A percentile compares a stretch with the other conserved stretches of the same genome.
phyloP scores from a whole-genome alignment of 1,140 invertebrate species.

The Thalassaphorura encarpata region DNA sequence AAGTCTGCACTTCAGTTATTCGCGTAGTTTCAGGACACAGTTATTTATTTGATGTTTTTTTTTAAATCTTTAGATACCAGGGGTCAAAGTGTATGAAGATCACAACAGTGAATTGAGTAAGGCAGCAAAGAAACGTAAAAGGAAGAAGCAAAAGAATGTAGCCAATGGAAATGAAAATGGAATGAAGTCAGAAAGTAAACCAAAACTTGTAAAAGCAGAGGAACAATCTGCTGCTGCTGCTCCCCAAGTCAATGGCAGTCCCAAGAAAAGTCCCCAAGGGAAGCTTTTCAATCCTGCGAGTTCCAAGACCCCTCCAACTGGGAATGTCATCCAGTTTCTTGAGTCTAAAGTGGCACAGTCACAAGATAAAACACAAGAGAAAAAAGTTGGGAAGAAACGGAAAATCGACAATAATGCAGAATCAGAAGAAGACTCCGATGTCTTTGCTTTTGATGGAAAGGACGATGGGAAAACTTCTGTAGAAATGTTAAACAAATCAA shows the following conservation, averaged over 20 bases:
- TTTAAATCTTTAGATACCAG: slow-evolving; percentile 20
- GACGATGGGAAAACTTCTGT: not conserved
- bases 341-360: too few species aligned
- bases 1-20: not conserved
- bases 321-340: not conserved
- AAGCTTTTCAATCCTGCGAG: not conserved
- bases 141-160: not conserved
- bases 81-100: slow-evolving; percentile 25
- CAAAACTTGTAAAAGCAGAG: not conserved
- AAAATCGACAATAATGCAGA: not conserved
- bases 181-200: not conserved
- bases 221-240: too few species aligned
- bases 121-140: not conserved
- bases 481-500: not conserved
- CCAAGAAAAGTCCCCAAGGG: not conserved
- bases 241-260: too few species aligned
- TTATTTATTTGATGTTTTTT: not conserved
- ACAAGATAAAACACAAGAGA: not conserved
- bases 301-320: not conserved
- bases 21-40: not conserved
- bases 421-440: not conserved
- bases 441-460: not conserved
- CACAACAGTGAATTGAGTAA: not conserved
- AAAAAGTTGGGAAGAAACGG: not conserved
- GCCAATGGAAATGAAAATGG: not conserved